Evolutionary conservation across 2,113 vertebrate genomes (phyloP).

Genomic region (Raphicerus campestris): DNA sequence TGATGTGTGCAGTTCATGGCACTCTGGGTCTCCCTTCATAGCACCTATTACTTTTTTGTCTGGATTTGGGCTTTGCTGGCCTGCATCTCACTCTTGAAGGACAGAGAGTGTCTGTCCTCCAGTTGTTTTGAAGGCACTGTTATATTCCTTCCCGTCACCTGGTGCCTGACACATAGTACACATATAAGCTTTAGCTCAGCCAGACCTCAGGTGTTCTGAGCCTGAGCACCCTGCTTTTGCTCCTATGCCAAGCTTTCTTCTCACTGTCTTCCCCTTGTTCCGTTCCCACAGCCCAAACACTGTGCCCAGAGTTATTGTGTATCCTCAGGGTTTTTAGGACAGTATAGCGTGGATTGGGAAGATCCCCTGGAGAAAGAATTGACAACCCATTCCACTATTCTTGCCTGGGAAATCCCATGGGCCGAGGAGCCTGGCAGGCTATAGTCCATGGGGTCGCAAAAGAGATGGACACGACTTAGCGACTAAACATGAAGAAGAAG

Average conservation of each 20-base stretch:
- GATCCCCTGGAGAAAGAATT: neutral
- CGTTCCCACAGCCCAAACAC: neutral
- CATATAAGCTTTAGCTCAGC: neutral
- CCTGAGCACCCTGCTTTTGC: neutral
- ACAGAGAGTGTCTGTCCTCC: neutral
- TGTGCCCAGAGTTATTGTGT: neutral
- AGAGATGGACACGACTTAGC: neutral
- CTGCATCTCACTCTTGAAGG: neutral
- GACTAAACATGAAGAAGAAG: neutral
- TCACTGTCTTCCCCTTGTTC: neutral
- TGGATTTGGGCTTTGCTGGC: neutral
- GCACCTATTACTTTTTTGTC: neutral
- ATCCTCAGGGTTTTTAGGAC: neutral
- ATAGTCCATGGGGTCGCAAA: neutral
- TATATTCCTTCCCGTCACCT: neutral
- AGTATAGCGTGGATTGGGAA: neutral
- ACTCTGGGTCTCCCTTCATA: neutral
- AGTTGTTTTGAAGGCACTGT: neutral
- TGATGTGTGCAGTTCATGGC: accelerated
- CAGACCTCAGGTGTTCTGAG: neutral
- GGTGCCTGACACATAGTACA: neutral
- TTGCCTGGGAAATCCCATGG: neutral
- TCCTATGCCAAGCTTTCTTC: neutral
- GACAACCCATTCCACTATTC: neutral
- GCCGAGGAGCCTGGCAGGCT: neutral